Evolutionary conservation across 2,797 vertebrate genomes (phyloP).

Genomic region (Thalassophryne amazonica): DNA sequence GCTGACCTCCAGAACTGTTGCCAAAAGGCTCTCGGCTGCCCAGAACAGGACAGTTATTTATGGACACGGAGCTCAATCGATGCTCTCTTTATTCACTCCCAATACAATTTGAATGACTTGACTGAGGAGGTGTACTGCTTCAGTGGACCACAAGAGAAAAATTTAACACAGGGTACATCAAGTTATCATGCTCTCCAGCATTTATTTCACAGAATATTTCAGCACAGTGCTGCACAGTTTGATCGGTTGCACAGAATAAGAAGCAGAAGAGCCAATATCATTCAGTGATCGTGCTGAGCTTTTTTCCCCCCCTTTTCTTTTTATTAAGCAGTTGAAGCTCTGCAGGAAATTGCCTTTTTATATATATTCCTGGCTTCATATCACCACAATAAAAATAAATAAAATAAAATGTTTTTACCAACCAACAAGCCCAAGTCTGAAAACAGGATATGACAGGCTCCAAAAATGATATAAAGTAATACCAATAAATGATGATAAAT

Average conservation of each 20-base stretch:
- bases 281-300: no score
- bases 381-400: not conserved
- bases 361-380: not conserved
- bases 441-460: not conserved
- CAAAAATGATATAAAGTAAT: not conserved
- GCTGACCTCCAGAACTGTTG: constrained; percentile 50
- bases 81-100: constrained; percentile 15
- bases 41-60: constrained; percentile 31
- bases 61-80: constrained; percentile 28
- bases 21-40: constrained; percentile 17
- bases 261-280: no score
- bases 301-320: no score
- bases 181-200: not conserved
- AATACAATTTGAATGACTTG: constrained; percentile 17
- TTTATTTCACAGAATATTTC: not conserved
- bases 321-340: not conserved
- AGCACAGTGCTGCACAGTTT: no score
- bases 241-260: no score
- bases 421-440: not conserved
- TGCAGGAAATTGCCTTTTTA: constrained; percentile 24
- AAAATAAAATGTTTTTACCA: constrained; percentile 7
- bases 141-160: not conserved
- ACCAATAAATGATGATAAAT: not conserved
- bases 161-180: not conserved
- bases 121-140: constrained; percentile 1